Conservation (phyloP, 2,113 vertebrate genomes). For the Fulica atra region DNA sequence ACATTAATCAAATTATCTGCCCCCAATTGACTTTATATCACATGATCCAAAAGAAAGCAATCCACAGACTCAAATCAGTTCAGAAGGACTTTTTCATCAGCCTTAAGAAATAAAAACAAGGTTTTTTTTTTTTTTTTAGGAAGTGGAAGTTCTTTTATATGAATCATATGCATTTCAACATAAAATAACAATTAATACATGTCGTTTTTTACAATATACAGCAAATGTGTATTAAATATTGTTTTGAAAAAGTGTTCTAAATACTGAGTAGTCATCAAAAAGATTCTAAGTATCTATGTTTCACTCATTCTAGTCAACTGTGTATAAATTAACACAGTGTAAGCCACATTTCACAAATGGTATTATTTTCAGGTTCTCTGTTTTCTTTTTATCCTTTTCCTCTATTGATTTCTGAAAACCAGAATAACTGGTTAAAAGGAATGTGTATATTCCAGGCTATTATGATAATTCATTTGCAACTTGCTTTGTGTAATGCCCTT, state of each 20-base stretch:
- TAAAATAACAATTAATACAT: neutral
- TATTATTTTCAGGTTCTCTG: conserved; percentile 43
- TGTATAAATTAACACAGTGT: conserved; percentile 23
- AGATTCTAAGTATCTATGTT: conserved; percentile 17
- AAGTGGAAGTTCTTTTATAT: neutral
- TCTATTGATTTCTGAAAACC: conserved; percentile 53
- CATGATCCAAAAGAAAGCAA: neutral
- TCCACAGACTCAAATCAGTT: neutral
- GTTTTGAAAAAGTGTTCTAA: neutral
- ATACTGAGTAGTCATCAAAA: neutral
- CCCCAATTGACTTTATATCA: conserved; percentile 8
- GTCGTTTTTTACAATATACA: neutral
- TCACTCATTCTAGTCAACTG: conserved; percentile 4
- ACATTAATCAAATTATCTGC: conserved; percentile 14
- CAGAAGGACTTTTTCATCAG: neutral
- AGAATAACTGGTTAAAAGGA: conserved; percentile 55
- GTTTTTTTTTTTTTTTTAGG: neutral
- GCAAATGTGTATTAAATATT: neutral
- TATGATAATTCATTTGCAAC: conserved; percentile 65
- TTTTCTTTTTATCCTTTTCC: conserved; percentile 49
- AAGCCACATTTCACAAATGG: conserved; percentile 42
- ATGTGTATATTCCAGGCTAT: conserved; percentile 31
- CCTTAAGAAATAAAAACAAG: neutral
- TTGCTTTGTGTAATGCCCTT: conserved; percentile 55
- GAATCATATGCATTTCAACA: neutral